These are phyloP conservation scores for Spilarctia lutea DNA, from an alignment of 2,888 invertebrate genomes.

Conservation along the genomic window DNA sequence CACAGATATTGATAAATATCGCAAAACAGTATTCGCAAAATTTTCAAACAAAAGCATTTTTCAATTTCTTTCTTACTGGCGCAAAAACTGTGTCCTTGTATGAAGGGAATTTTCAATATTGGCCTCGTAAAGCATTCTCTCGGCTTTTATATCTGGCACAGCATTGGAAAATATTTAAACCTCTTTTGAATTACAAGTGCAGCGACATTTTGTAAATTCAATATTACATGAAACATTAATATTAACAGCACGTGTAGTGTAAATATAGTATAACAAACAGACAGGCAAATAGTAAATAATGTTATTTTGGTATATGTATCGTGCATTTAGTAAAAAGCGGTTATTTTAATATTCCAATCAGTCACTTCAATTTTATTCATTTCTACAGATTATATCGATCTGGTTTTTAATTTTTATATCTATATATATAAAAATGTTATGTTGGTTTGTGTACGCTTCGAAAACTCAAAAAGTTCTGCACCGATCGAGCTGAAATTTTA, in stretches of 20 bases:
- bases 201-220: constrained; percentile 6
- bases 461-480: too few species aligned
- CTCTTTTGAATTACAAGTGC: constrained; percentile 13
- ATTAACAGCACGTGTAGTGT: neutral
- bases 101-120: constrained; percentile 48
- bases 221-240: neutral
- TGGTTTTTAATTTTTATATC: too few species aligned
- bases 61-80: constrained; percentile 35
- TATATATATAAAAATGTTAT: too few species aligned
- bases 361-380: too few species aligned
- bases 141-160: constrained; percentile 25
- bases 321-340: too few species aligned
- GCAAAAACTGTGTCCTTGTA: constrained; percentile 35
- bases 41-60: constrained; percentile 26
- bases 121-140: constrained; percentile 24
- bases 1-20: neutral
- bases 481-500: too few species aligned
- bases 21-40: constrained; percentile 25
- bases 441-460: too few species aligned
- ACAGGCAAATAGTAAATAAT: too few species aligned
- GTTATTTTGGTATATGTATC: too few species aligned
- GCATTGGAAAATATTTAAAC: constrained; percentile 34
- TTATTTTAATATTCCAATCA: too few species aligned
- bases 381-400: too few species aligned
- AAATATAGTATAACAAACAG: too few species aligned